These are phyloP conservation scores for Leptinotarsa rubiginosa DNA, from an alignment of 2,888 invertebrate species.

Conservation along the genomic window DNA sequence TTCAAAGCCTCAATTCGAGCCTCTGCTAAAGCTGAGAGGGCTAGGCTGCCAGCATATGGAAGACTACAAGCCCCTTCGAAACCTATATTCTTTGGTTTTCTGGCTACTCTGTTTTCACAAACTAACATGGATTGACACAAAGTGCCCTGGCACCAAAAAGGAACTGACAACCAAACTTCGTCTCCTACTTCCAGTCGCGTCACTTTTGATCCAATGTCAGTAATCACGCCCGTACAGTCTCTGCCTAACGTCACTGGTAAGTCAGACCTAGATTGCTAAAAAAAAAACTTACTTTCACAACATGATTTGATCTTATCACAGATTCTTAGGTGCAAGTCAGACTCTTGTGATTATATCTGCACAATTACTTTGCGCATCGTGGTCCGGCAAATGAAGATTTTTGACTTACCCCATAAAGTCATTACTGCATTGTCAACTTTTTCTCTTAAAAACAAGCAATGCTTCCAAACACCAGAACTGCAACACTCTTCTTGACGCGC, in stretches of 20 bases:
- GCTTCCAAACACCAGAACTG: too few species aligned
- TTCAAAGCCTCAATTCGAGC: conserved; percentile 67
- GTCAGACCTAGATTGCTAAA: conserved; percentile 63
- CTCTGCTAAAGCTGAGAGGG: conserved; percentile 68
- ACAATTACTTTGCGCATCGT: too few species aligned
- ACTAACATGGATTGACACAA: conserved; percentile 70
- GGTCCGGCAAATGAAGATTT: too few species aligned
- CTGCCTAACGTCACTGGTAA: conserved; percentile 73
- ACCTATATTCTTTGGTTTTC: conserved; percentile 69
- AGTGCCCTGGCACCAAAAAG: conserved; percentile 72
- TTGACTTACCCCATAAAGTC: too few species aligned
- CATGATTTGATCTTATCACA: too few species aligned
- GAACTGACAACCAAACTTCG: conserved; percentile 72
- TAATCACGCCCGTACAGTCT: conserved; percentile 73
- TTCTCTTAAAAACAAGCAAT: too few species aligned
- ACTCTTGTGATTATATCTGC: too few species aligned
- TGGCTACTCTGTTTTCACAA: conserved; percentile 68
- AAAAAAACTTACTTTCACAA: conserved; percentile 25
- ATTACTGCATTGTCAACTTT: too few species aligned
- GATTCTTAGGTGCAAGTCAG: too few species aligned
- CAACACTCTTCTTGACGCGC: too few species aligned
- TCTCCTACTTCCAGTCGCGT: conserved; percentile 73
- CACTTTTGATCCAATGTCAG: conserved; percentile 72
- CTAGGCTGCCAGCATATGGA: conserved; percentile 72
- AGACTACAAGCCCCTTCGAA: conserved; percentile 73